A percentile compares a stretch with the other conserved stretches of the same genome.
Evolutionary conservation across 2,888 invertebrate genomes (phyloP).

Genomic region (Myathropa florea): DNA sequence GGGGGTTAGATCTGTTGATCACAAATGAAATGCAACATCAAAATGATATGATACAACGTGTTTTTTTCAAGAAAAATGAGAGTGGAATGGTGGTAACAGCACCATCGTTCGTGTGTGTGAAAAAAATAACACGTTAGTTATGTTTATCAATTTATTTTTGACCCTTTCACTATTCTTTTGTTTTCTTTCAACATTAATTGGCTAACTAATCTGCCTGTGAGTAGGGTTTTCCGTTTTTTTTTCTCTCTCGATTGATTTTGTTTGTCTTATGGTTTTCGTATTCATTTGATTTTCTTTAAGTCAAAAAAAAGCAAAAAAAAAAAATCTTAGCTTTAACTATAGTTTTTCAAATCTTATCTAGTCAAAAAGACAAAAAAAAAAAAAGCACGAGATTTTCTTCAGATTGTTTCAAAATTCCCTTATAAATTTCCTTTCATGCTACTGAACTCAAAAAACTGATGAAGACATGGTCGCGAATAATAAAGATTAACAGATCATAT

Average conservation of each 20-base stretch:
- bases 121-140: no score
- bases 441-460: slow-evolving; percentile 14
- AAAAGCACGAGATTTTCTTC: background rate
- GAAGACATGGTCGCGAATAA: background rate
- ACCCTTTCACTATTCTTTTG: no score
- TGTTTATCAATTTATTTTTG: no score
- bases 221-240: background rate
- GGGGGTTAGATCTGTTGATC: slow-evolving; percentile 6
- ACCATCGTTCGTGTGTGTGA: no score
- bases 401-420: slow-evolving; percentile 15
- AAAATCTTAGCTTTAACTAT: background rate
- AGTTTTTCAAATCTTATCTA: background rate
- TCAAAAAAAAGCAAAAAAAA: no score
- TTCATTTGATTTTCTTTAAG: background rate
- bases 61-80: no score
- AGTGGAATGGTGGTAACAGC: no score
- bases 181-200: background rate
- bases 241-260: background rate
- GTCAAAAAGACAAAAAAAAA: no score
- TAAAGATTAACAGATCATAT: slow-evolving; percentile 8
- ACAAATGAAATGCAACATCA: background rate
- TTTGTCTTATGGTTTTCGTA: background rate
- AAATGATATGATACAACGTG: no score
- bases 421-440: slow-evolving; percentile 22
- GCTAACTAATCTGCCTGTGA: background rate